These are phyloP conservation scores for Cyrtorhinus lividipennis DNA, from an alignment of 1,140 invertebrate genomes.

Conservation along the genomic window DNA sequence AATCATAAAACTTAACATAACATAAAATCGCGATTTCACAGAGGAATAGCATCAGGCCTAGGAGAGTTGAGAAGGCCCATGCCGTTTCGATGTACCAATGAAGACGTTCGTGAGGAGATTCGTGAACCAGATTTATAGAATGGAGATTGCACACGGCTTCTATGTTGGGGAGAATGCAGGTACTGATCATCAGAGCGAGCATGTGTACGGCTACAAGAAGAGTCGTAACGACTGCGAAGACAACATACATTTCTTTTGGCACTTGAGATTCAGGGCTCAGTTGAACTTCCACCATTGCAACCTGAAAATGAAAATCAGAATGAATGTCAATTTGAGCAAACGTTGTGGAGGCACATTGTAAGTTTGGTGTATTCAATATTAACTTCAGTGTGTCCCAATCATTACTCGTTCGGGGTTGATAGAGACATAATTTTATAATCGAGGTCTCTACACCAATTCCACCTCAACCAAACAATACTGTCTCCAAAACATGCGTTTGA, in stretches of 20 bases:
- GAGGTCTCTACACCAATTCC: too few species aligned
- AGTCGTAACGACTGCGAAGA: constrained; percentile 90
- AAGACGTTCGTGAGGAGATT: constrained; percentile 71
- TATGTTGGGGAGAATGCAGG: constrained; percentile 91
- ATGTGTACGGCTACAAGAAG: constrained; percentile 93
- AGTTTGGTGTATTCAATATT: too few species aligned
- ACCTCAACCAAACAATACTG: too few species aligned
- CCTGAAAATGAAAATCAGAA: too few species aligned
- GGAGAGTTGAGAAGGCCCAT: constrained; percentile 90
- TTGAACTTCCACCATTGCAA: constrained; percentile 94
- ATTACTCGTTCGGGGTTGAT: too few species aligned
- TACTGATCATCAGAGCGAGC: constrained; percentile 97
- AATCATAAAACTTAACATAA: constrained; percentile 80
- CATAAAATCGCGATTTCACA: constrained; percentile 89
- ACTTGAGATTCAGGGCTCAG: constrained; percentile 56
- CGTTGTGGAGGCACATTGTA: too few species aligned
- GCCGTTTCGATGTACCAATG: constrained; percentile 96
- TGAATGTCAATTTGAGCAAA: too few species aligned
- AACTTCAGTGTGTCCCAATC: too few species aligned
- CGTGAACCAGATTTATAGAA: constrained; percentile 66
- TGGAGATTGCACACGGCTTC: constrained; percentile 79
- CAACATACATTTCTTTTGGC: constrained; percentile 68
- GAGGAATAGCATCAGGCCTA: constrained; percentile 85
- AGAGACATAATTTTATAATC: too few species aligned
- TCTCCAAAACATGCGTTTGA: too few species aligned